phyloP scores from a whole-genome alignment of 2,888 invertebrate genomes.

The Heliconius ethilla region DNA sequence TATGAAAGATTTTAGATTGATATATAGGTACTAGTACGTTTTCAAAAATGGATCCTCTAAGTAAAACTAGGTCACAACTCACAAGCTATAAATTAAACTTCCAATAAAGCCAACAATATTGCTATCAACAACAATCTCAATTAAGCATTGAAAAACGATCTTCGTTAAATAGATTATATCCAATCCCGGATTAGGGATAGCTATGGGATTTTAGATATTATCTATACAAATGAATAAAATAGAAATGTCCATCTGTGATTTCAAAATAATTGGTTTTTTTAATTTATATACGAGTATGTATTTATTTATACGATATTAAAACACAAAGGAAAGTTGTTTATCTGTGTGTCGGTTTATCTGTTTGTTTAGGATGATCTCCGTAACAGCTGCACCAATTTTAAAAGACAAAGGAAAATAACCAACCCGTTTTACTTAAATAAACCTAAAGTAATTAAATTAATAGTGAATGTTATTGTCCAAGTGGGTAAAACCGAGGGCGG shows the following conservation, averaged over 20 bases:
- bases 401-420: too few species aligned
- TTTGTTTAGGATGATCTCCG: background rate
- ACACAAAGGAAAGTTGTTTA: background rate
- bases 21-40: background rate
- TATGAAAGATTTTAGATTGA: background rate
- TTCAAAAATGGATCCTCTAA: background rate
- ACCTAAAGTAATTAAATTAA: too few species aligned
- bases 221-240: slow-evolving; percentile 1
- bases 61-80: slow-evolving; percentile 3
- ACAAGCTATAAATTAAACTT: slow-evolving; percentile 13
- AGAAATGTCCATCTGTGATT: background rate
- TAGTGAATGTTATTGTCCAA: too few species aligned
- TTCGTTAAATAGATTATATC: slow-evolving; percentile 30
- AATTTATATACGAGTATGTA: too few species aligned
- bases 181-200: slow-evolving; percentile 13
- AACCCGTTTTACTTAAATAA: background rate
- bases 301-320: too few species aligned
- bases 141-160: slow-evolving; percentile 31
- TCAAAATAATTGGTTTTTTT: background rate
- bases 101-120: slow-evolving; percentile 19
- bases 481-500: too few species aligned
- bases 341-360: background rate
- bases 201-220: slow-evolving; percentile 31
- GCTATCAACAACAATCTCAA: slow-evolving; percentile 23
- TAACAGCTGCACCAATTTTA: background rate